A percentile compares a stretch with the other conserved stretches of the same genome.
phyloP scores from a whole-genome alignment of 2,113 vertebrate genomes.

The Dipodomys stephensi region DNA sequence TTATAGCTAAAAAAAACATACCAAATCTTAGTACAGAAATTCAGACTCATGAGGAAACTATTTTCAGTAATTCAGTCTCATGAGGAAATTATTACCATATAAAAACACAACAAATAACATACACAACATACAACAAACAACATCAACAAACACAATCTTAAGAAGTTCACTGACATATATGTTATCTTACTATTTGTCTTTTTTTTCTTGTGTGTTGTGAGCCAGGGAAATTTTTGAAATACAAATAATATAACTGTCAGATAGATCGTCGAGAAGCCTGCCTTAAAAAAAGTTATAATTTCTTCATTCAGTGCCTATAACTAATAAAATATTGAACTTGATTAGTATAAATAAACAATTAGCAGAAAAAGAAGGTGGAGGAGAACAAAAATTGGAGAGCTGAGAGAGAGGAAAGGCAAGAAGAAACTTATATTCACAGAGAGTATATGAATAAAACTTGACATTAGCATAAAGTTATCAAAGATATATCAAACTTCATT shows the following conservation, averaged over 20 bases:
- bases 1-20: neutral
- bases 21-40: neutral
- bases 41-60: neutral
- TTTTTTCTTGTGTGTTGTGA: neutral
- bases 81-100: neutral
- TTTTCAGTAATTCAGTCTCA: too few relatives aligned
- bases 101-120: too few relatives aligned
- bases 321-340: neutral
- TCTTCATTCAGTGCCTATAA: neutral
- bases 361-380: neutral
- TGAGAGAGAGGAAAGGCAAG: neutral
- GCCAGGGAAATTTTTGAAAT: neutral
- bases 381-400: too few relatives aligned
- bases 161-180: neutral
- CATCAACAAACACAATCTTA: neutral
- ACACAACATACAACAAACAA: too few relatives aligned
- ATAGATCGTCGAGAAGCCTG: neutral
- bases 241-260: neutral
- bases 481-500: neutral
- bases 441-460: neutral
- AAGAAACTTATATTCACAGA: neutral
- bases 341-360: neutral
- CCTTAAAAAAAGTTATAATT: neutral
- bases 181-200: neutral
- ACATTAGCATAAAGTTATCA: neutral